Evolutionary conservation across 2,888 invertebrate species (phyloP), one percentile per base, ranked within the genome.

Genomic region (Orgyia antiqua): DNA sequence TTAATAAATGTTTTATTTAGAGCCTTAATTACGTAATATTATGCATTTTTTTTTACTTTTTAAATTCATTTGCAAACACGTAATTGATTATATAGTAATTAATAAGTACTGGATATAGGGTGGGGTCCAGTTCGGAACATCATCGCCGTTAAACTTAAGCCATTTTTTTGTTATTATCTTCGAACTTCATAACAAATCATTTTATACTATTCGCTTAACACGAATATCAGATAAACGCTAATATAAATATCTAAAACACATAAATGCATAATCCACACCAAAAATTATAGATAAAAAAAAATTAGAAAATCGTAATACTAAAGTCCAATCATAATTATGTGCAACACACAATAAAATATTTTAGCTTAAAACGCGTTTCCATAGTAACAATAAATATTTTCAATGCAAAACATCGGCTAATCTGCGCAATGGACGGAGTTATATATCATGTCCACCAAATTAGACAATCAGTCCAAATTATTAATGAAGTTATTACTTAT

Each of bases 21-120:
- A 51, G 48, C 42, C 45, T 56, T 58, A 61, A 54, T 55, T 55
- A 57, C 45, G 52, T 44, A 52, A n/a, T 69, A 75, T 74, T 78
- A 78, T 77, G 72, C 74, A 68, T 57, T 59, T 61, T 60, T 59
- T 32, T 40, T 58, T 58, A 47, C 51, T 48, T 50, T 39, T 55
- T 59, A 62, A 52, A 40, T 33, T 24, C 36, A 36, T 39, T 59
- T 50, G 47, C 45, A 54, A n/a, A n/a, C n/a, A n/a, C n/a, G n/a
- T n/a, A n/a, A n/a, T n/a, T n/a, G n/a, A n/a, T 35, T 3, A 6
- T 11, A 18, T 38, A 49, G 51, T 41, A 33, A 43, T 34, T 50
- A 50, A 51, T 75, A 76, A 71, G 71, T 74, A 73, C 74, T 61
- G 27, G 58, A 20, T 49, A 45, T 47, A 58, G 48, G 51, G 42